Evolutionary conservation across 2,113 vertebrate species (phyloP).

Genomic region (Abramis brama): DNA sequence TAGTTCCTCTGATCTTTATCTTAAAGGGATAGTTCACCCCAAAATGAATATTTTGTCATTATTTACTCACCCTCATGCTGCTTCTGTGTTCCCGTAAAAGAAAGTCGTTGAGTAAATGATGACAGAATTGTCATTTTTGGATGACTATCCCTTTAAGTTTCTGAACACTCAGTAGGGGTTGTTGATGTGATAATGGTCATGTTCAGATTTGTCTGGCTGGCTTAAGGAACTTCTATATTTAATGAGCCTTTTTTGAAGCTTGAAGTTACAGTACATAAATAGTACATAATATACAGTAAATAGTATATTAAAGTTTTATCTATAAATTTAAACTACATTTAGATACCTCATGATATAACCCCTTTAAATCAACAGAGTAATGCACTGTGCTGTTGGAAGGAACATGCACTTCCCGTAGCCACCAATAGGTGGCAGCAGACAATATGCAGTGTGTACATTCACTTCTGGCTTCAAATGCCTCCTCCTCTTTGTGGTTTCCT

Average conservation of each 20-base stretch:
- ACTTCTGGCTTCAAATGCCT: neutral
- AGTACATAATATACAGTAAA: neutral
- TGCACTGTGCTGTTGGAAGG: neutral
- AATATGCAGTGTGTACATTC: conserved; percentile 8
- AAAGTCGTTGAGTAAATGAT: neutral
- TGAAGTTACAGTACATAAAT: neutral
- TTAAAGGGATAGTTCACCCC: neutral
- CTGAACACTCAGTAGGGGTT: neutral
- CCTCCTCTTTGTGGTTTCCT: conserved; percentile 3
- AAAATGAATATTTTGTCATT: too few relatives aligned
- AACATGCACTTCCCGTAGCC: neutral
- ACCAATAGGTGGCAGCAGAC: conserved; percentile 56
- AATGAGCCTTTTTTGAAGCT: neutral
- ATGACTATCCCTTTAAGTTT: neutral
- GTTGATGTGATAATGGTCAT: neutral
- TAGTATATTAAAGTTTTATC: too few relatives aligned
- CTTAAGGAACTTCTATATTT: neutral
- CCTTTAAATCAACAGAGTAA: too few relatives aligned
- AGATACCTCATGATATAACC: too few relatives aligned
- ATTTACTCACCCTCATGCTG: too few relatives aligned
- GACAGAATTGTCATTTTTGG: neutral
- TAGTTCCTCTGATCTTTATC: neutral
- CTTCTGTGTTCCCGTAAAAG: neutral
- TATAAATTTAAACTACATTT: too few relatives aligned
- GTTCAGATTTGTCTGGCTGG: neutral